These are phyloP conservation scores for Megamerina dolium DNA, from an alignment of 2,888 invertebrate genomes.

Conservation along the genomic window DNA sequence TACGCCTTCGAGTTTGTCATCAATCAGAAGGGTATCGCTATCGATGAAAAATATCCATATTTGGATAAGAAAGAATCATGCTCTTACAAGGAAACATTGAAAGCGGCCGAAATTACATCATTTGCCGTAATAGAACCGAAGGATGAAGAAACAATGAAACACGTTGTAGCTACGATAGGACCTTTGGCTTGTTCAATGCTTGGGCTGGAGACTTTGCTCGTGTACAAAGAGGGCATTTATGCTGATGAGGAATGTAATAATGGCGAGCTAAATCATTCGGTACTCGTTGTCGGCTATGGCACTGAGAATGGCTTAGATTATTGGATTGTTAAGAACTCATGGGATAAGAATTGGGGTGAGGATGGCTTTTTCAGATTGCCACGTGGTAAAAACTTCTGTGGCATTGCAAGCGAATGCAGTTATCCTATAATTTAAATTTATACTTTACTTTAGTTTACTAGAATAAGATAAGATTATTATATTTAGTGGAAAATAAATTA, in stretches of 20 bases:
- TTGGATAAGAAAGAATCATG: slow-evolving; percentile 36
- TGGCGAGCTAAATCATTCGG: slow-evolving; percentile 41
- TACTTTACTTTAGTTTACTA: too few species aligned
- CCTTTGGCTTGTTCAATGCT: slow-evolving; percentile 44
- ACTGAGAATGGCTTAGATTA: slow-evolving; percentile 41
- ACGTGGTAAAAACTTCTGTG: slow-evolving; percentile 44
- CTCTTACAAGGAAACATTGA: slow-evolving; percentile 25
- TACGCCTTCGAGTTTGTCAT: slow-evolving; percentile 40
- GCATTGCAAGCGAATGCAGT: slow-evolving; percentile 44
- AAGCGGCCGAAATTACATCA: slow-evolving; percentile 34
- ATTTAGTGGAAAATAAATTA: too few species aligned
- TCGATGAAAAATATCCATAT: slow-evolving; percentile 37
- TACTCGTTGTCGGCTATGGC: slow-evolving; percentile 47
- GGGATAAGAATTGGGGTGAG: slow-evolving; percentile 45
- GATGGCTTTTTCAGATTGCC: slow-evolving; percentile 43
- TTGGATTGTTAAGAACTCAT: slow-evolving; percentile 48
- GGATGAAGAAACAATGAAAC: slow-evolving; percentile 41
- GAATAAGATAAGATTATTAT: too few species aligned
- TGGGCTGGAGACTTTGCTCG: slow-evolving; percentile 36
- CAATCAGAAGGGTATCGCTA: slow-evolving; percentile 36
- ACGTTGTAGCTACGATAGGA: slow-evolving; percentile 41
- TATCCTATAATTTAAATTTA: slow-evolving; percentile 40
- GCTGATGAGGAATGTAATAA: slow-evolving; percentile 42
- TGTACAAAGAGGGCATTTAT: slow-evolving; percentile 44
- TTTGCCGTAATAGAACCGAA: slow-evolving; percentile 35